Evolutionary conservation across 2,113 vertebrate species (phyloP), one percentile per base, ranked within the genome.

Genomic region (Phasianus colchicus): DNA sequence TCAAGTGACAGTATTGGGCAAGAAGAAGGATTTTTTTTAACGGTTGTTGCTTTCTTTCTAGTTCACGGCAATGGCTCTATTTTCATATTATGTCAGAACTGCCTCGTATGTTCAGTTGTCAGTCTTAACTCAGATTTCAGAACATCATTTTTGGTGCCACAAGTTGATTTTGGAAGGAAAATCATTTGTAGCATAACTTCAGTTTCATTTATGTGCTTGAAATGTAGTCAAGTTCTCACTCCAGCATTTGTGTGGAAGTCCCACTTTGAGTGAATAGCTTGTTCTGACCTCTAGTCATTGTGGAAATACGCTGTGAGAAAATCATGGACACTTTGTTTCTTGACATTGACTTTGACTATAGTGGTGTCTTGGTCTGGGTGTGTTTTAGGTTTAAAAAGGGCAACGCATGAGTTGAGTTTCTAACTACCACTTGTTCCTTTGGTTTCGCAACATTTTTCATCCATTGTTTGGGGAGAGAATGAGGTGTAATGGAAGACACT

Each of bases 281-380:
- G 65, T 57, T 36, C 58, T 72, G 72, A 32, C 25, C 22, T 36
- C 5, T 9, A 48, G 9, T 29, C 4, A 2, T 1, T 1, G 8
- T 69, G 78, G 63, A 73, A 76, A 7, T 34, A 36, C 58, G 67
- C 12, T 2, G 4, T 43, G 34, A 65, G 60, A 45, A 66, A 45
- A 22, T 7, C 0, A 0, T 42, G 72, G 85, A 1, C 10, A 0
- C 25, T 74, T 82, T 55, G 15, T 65, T 87, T 16, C 72, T 64
- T 80, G n/a, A 8, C 3, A 4, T 30, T 60, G 50, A 11, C 61
- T 72, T 47, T 72, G 43, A 8, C 43, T 47, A 0, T 0, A 43
- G 8, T 38, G 1, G 13, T 27, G 40, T 64, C 61, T 64, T 64
- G 40, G 13, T 74, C 15, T 64, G 70, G 25, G 2, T 47, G 21